phyloP scores from a whole-genome alignment of 2,888 invertebrate genomes.

The Melinaea marsaeus region DNA sequence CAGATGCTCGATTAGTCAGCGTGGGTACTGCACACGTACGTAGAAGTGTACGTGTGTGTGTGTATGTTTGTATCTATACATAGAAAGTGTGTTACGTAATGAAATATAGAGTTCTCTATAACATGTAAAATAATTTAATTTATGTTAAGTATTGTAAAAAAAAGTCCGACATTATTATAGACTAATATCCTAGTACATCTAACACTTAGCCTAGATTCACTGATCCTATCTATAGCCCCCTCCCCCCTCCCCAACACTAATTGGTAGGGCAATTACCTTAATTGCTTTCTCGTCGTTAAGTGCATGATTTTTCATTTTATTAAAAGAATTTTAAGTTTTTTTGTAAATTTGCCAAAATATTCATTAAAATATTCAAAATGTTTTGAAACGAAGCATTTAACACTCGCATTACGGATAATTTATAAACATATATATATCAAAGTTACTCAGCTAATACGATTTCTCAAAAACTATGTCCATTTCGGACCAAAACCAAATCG shows the following conservation, averaged over 20 bases:
- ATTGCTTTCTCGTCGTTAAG: constrained; percentile 18
- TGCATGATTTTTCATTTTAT: constrained; percentile 4
- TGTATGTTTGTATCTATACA: background rate
- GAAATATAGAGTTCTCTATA: no score
- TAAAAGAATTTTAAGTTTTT: constrained; percentile 2
- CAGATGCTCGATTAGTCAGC: constrained; percentile 13
- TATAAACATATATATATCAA: no score
- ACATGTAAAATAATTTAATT: no score
- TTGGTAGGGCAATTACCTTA: constrained; percentile 29
- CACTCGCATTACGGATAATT: no score
- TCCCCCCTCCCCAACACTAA: constrained; percentile 24
- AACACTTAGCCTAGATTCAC: constrained; percentile 2
- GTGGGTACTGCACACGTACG: constrained; percentile 5
- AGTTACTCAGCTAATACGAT: no score
- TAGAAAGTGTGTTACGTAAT: background rate
- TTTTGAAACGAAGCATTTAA: background rate
- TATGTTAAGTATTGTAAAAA: no score
- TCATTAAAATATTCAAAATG: background rate
- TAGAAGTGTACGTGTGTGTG: background rate
- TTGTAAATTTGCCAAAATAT: background rate
- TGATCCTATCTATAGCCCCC: background rate
- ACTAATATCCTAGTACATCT: background rate
- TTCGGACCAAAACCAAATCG: no score
- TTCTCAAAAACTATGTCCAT: no score
- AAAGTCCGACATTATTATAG: no score